These are phyloP conservation scores for Chrysogorgia sp. DNA, from an alignment of 92 coral and sea anemone genomes.

Conservation along the genomic window DNA sequence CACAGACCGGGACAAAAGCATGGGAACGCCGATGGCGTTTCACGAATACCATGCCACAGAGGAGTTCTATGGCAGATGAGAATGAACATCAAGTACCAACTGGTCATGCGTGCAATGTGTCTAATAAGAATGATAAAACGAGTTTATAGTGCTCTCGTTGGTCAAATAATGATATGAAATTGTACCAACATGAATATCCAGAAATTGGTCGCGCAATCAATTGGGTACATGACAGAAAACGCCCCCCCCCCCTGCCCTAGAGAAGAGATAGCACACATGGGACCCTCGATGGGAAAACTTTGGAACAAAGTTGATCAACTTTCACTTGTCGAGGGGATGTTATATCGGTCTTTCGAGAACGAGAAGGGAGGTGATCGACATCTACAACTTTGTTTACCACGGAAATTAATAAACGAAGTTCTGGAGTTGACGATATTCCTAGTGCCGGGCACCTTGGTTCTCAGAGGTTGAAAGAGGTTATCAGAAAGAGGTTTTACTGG, in stretches of 20 bases:
- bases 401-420: not conserved
- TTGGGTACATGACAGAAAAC: constrained; percentile 10
- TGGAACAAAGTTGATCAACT: constrained; percentile 54
- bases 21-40: constrained; percentile 43
- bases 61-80: not conserved
- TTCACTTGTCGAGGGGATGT: constrained; percentile 35
- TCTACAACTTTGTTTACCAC: constrained; percentile 37
- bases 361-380: constrained; percentile 1
- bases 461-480: constrained; percentile 15
- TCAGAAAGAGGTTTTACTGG: too few relatives aligned
- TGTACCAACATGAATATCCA: constrained; percentile 16
- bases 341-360: constrained; percentile 51
- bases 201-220: constrained; percentile 8
- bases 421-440: not conserved
- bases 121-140: not conserved
- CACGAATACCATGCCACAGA: constrained; percentile 1
- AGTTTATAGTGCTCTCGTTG: constrained; percentile 26
- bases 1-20: constrained; percentile 29
- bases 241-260: constrained; percentile 37
- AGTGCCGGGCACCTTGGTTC: not conserved
- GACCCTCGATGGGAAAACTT: constrained; percentile 41
- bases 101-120: not conserved
- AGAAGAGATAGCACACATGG: constrained; percentile 44
- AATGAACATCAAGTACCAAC: not conserved
- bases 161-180: not conserved